Base-by-base conservation (phyloP, 2,797 vertebrate species). In the Macroramphosus scolopax region DNA sequence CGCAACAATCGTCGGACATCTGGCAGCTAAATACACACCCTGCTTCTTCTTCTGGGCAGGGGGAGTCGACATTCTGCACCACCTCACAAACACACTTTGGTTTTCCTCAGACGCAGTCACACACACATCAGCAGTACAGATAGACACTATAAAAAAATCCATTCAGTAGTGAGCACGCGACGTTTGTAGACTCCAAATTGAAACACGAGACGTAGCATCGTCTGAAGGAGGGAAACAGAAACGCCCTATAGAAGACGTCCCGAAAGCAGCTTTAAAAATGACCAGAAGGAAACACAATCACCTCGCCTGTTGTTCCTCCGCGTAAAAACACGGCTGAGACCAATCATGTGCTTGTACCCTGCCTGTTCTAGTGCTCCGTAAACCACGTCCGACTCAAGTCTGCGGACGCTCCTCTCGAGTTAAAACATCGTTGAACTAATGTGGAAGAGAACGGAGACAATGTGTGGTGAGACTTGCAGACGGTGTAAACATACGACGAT, bases 71-170 rank as follows among this genome's bases (percentile, higher is more conserved):
- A 61, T 71, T 71, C 63, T 52, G 51, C 17, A 51, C 45, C 38
- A 32, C 24, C 18, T 20, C 34, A 3, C 55, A 20, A n/a, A 17
- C 66, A 54, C 34, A 14, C 80, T 85, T 85, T 83, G 86, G 81
- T 81, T 82, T 72, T 41, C 22, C 29, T 55, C 36, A 16, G 12
- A 6, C 39, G 14, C 36, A 31, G 30, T 43, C 43, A 31, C 53
- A n/a, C 34, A 39, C 49, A 54, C 40, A 30, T 1, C 1, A 12
- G 3, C 13, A 35, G 31, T 39, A 43, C 40, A 52, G 17, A 35
- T 32, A 35, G 25, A 51, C 11, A 37, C 34, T n/a, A 11, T 16
- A 25, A 48, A 46, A 38, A 58, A 29, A 20, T 5, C 29, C 36
- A 59, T 38, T 78, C 75, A 80, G 76, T 69, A 78, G 72, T 77